Conservation (phyloP, 2,797 vertebrate genomes). For the Alfaro cultratus region DNA sequence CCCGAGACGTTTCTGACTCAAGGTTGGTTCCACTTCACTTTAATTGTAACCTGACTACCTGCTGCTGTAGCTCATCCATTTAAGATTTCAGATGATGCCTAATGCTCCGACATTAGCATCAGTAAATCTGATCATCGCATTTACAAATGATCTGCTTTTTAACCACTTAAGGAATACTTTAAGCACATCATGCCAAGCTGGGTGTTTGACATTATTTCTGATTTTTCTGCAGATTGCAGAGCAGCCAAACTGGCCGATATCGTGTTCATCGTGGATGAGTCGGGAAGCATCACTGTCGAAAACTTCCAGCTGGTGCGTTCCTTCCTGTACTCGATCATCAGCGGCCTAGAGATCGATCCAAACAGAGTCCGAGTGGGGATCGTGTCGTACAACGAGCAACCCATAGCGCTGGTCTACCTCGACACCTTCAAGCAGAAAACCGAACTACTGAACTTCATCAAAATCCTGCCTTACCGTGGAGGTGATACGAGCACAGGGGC, state of each 20-base stretch:
- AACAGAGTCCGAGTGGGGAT: slow-evolving; percentile 80
- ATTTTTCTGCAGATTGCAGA: slow-evolving; percentile 76
- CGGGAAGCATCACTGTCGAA: slow-evolving; percentile 62
- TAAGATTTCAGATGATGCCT: neutral
- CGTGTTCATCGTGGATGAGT: slow-evolving; percentile 87
- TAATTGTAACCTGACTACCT: neutral
- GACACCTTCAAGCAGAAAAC: slow-evolving; percentile 73
- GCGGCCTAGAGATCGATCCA: slow-evolving; percentile 66
- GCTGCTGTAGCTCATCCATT: neutral
- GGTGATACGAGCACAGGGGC: slow-evolving; percentile 74
- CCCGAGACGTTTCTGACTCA: neutral
- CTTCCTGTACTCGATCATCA: slow-evolving; percentile 81
- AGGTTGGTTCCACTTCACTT: slow-evolving; percentile 56
- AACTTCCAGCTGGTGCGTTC: slow-evolving; percentile 80
- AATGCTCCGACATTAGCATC: neutral
- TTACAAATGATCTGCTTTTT: neutral
- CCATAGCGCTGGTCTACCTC: slow-evolving; percentile 76
- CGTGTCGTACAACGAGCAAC: slow-evolving; percentile 72
- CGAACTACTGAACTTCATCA: slow-evolving; percentile 79
- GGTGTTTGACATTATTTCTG: neutral
- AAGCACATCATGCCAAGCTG: neutral
- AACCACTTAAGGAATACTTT: neutral
- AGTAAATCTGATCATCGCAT: neutral
- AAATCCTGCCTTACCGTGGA: slow-evolving; percentile 76
- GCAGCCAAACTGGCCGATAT: slow-evolving; percentile 79